Evolutionary conservation across 2,113 vertebrate species (phyloP), one percentile per base, ranked within the genome.

Genomic region (Opisthocomus hoazin): DNA sequence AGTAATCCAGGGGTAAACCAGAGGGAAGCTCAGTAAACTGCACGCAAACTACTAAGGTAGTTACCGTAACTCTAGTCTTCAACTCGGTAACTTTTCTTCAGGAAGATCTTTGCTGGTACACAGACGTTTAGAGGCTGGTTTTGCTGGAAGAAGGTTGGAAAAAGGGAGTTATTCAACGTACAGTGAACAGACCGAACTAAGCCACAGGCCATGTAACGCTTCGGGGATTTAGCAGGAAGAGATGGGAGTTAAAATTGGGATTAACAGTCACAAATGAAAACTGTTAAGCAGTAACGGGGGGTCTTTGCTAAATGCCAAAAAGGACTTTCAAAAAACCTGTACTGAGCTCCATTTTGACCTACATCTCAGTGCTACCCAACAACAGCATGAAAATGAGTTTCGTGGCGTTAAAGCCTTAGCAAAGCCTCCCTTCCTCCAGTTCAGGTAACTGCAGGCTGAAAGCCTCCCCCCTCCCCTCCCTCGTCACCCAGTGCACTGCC

Each of bases 81-180:
- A 96, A 8, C 63, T 86, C 19, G 9, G 45, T 34, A 37, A 19
- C 39, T 94, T 93, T 82, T 96, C 96, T 90, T 97, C 96, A 58
- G 79, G 58, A 34, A 22, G 73, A 13, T 87, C 81, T 51, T 90
- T 93, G 79, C 92, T 91, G 87, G 93, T 95, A 41, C 93, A 95
- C 53, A 94, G 98, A 65, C 98, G 99, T 97, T 99, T 99, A 9
- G 98, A 92, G 37, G 97, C 97, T 27, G 99, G 99, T 81, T 98
- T 98, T 79, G 93, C 98, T 90, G 94, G 76, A 98, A 98, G 61
- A 96, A 93, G 91, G 51, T 48, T 84, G 94, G 79, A 96, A 87
- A 96, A 94, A 27, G 7, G 30, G 26, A 71, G 45, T 97, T 97
- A 92, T 24, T 89, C 76, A 63, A 57, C 15, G 46, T 41, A 48